These are phyloP conservation scores for Lamproptera curius DNA, from an alignment of 2,888 invertebrate species.

Conservation along the genomic window DNA sequence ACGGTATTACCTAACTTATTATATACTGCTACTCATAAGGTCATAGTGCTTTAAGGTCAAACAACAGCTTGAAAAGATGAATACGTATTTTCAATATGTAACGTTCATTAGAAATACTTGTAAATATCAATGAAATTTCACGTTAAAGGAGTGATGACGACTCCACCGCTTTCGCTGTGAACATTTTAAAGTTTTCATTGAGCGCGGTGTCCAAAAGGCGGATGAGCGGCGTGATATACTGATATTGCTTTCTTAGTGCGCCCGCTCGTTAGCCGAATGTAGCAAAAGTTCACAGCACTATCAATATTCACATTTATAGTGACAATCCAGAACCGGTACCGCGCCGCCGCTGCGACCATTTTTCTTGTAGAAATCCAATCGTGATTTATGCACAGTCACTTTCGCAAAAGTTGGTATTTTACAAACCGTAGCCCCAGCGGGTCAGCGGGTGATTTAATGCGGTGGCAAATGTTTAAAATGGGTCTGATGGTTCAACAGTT, in stretches of 20 bases:
- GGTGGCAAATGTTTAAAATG: constrained; percentile 13
- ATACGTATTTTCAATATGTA: too few species aligned
- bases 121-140: too few species aligned
- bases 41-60: too few species aligned
- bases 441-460: constrained; percentile 25
- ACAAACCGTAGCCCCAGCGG: constrained; percentile 36
- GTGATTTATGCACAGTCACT: constrained; percentile 36
- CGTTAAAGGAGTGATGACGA: constrained; percentile 29
- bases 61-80: too few species aligned
- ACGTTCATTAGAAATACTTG: too few species aligned
- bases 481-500: background rate
- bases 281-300: constrained; percentile 50
- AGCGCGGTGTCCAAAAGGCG: constrained; percentile 55
- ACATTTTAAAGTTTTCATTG: constrained; percentile 52
- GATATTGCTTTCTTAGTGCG: constrained; percentile 64
- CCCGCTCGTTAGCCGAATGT: constrained; percentile 60
- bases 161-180: constrained; percentile 47
- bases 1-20: constrained; percentile 29
- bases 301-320: constrained; percentile 64
- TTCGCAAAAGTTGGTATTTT: constrained; percentile 31
- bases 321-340: constrained; percentile 47
- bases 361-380: constrained; percentile 25
- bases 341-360: constrained; percentile 29
- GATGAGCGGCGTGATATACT: constrained; percentile 67
- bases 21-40: too few species aligned